Evolutionary conservation across 2,888 invertebrate genomes (phyloP).

Genomic region (Ophioninae sp.): DNA sequence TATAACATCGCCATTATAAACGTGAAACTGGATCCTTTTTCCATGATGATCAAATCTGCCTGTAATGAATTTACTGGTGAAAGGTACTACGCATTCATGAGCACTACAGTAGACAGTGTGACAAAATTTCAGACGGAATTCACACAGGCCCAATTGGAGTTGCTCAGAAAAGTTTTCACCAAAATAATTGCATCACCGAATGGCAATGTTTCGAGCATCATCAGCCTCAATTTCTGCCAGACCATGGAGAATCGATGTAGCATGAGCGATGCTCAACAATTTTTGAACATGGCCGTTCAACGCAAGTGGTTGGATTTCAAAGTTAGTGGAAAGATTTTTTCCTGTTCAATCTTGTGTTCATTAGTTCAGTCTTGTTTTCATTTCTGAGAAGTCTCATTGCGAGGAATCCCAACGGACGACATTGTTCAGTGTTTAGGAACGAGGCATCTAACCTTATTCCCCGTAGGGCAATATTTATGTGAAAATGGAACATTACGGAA

Average conservation of each 20-base stretch:
- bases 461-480: too few species aligned
- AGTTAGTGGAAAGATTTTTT: slow-evolving; percentile 64
- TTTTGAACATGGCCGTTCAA: slow-evolving; percentile 67
- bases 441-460: too few species aligned
- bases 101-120: slow-evolving; percentile 66
- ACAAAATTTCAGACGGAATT: slow-evolving; percentile 71
- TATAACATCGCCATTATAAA: slow-evolving; percentile 70
- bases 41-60: slow-evolving; percentile 71
- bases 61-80: slow-evolving; percentile 75
- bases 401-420: background rate
- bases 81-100: slow-evolving; percentile 73
- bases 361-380: background rate
- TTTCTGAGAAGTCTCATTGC: background rate
- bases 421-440: too few species aligned
- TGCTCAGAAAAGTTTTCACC: slow-evolving; percentile 71
- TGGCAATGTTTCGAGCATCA: slow-evolving; percentile 68
- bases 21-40: slow-evolving; percentile 67
- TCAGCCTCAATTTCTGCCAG: slow-evolving; percentile 71
- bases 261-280: slow-evolving; percentile 69
- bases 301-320: slow-evolving; percentile 71
- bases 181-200: slow-evolving; percentile 71
- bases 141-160: slow-evolving; percentile 67
- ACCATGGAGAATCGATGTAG: slow-evolving; percentile 66
- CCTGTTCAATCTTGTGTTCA: background rate
- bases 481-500: too few species aligned